Conservation (phyloP, 2,888 invertebrate species). For the Apotomis capreana region DNA sequence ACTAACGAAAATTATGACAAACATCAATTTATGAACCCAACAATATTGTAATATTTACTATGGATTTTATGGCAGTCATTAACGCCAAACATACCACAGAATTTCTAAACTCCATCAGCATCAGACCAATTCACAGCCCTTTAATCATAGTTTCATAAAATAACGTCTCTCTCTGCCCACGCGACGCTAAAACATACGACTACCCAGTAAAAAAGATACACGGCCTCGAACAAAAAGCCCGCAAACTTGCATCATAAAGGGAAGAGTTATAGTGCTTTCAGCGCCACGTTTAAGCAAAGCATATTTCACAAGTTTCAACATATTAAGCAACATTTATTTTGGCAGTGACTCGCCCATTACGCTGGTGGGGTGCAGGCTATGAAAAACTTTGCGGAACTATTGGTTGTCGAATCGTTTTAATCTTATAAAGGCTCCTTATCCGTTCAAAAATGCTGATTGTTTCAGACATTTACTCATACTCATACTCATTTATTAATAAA, state of each 20-base stretch:
- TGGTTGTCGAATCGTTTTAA: constrained; percentile 11
- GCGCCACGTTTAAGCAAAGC: constrained; percentile 80
- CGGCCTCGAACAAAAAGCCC: constrained; percentile 62
- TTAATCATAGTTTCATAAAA: background rate
- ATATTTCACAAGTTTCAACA: constrained; percentile 83
- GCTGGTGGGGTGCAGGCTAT: constrained; percentile 61
- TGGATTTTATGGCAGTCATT: too few species aligned
- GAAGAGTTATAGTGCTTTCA: constrained; percentile 81
- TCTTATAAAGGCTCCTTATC: too few species aligned
- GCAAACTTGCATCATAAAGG: constrained; percentile 75
- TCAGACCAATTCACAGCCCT: too few species aligned
- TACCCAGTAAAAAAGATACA: constrained; percentile 71
- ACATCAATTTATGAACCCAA: too few species aligned
- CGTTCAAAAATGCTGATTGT: too few species aligned
- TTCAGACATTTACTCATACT: too few species aligned
- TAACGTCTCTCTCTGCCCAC: background rate
- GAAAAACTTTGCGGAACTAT: constrained; percentile 59
- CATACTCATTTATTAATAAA: too few species aligned
- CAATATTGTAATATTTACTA: too few species aligned
- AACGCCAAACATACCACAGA: too few species aligned
- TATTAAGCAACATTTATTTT: constrained; percentile 84
- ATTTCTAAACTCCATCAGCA: too few species aligned
- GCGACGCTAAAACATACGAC: constrained; percentile 10
- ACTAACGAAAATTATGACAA: too few species aligned
- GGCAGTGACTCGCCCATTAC: constrained; percentile 80